Percentiles rank a stretch among this genome's conserved stretches.
These are phyloP conservation scores for Probosciger aterrimus DNA, from an alignment of 2,113 vertebrate species.

Conservation along the genomic window DNA sequence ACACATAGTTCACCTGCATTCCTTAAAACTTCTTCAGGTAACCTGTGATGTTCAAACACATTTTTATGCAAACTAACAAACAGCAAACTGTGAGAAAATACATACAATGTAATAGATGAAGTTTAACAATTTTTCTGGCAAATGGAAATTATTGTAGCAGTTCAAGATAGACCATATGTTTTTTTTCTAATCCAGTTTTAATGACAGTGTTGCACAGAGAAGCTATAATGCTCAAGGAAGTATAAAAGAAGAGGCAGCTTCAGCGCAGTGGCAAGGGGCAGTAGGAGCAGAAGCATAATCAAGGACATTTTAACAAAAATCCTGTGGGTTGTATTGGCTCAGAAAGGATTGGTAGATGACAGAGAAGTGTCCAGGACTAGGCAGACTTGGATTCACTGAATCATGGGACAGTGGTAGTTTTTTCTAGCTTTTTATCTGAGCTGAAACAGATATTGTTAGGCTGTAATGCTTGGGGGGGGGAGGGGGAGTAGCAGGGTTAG, in stretches of 20 bases:
- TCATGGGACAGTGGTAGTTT: background rate
- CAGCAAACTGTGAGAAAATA: background rate
- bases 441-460: background rate
- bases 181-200: background rate
- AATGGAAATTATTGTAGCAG: background rate
- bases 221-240: background rate
- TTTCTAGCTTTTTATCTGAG: background rate
- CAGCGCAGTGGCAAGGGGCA: background rate
- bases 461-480: background rate
- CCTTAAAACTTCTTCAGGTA: background rate
- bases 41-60: background rate
- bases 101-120: background rate
- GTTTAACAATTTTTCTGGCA: background rate
- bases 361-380: background rate
- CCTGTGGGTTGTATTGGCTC: background rate
- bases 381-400: background rate
- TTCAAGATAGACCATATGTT: background rate
- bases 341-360: background rate
- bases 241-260: background rate
- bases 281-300: background rate
- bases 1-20: background rate
- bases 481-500: background rate
- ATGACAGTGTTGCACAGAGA: background rate
- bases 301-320: background rate
- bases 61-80: background rate